Evolutionary conservation across 2,888 invertebrate genomes (phyloP).

Genomic region (Mactromeris polynyma): DNA sequence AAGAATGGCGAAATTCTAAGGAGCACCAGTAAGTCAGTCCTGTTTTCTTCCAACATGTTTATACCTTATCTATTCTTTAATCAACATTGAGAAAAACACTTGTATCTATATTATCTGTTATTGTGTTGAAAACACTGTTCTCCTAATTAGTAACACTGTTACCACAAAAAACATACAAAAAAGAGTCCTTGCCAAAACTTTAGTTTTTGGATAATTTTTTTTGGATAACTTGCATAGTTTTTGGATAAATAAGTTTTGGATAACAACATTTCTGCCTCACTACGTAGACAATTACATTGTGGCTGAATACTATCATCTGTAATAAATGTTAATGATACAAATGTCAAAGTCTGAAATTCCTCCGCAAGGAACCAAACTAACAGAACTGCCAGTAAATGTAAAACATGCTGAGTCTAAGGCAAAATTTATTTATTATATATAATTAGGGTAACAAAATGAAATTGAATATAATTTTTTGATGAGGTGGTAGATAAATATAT

Average conservation of each 20-base stretch:
- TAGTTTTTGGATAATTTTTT: constrained; percentile 3
- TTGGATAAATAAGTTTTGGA: too few species aligned
- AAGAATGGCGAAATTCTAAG: too few species aligned
- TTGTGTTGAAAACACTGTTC: not conserved
- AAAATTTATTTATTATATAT: not conserved
- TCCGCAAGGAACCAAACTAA: too few species aligned
- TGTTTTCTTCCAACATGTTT: not conserved
- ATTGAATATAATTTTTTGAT: constrained; percentile 5
- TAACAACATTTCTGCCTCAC: not conserved
- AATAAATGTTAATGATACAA: not conserved
- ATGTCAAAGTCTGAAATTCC: too few species aligned
- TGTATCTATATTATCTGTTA: constrained; percentile 4
- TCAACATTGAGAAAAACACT: not conserved
- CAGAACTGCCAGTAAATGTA: too few species aligned
- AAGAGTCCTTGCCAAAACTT: not conserved
- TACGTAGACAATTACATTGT: not conserved
- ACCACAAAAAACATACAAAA: not conserved
- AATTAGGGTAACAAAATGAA: not conserved
- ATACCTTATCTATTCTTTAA: constrained; percentile 7
- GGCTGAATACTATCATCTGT: not conserved
- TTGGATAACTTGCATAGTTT: not conserved
- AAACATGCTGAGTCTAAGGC: not conserved
- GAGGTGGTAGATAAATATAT: not conserved
- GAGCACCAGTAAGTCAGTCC: too few species aligned
- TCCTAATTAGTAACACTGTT: not conserved